A percentile compares a stretch with the other conserved stretches of the same genome.
These are phyloP conservation scores for Ondatra zibethicus DNA, from an alignment of 2,113 vertebrate species.

Conservation along the genomic window DNA sequence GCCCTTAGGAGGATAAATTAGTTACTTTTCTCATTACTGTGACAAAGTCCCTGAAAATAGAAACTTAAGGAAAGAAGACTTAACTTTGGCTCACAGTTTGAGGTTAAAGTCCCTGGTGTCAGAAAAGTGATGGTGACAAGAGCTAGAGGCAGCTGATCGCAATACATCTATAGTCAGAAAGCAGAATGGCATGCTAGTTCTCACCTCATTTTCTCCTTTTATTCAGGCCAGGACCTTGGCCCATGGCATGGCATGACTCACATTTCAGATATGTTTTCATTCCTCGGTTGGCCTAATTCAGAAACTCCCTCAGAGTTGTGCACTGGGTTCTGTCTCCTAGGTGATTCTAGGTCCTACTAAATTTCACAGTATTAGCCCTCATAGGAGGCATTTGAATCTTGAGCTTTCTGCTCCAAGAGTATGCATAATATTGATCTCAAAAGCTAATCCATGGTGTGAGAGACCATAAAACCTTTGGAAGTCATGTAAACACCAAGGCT, in stretches of 20 bases:
- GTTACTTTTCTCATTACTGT: neutral
- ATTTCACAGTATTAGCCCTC: neutral
- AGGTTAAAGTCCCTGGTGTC: neutral
- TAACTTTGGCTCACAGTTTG: neutral
- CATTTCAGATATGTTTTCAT: neutral
- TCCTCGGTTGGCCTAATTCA: rapidly evolving
- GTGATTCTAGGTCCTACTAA: neutral
- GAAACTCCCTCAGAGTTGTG: neutral
- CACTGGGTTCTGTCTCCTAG: neutral
- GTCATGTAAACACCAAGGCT: neutral
- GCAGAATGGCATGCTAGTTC: neutral
- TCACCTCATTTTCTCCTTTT: neutral
- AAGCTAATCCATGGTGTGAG: neutral
- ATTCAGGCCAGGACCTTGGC: neutral
- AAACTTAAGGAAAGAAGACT: neutral
- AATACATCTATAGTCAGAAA: neutral
- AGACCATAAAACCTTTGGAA: neutral
- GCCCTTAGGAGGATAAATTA: neutral
- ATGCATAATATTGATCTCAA: neutral
- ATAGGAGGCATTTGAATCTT: neutral
- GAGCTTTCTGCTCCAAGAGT: neutral
- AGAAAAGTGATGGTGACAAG: neutral
- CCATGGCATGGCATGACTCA: neutral
- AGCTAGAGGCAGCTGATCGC: neutral
- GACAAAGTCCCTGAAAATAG: neutral